A percentile compares a stretch with the other conserved stretches of the same genome.
phyloP scores from a whole-genome alignment of 2,888 invertebrate species.

The Ophonus ardosiacus region DNA sequence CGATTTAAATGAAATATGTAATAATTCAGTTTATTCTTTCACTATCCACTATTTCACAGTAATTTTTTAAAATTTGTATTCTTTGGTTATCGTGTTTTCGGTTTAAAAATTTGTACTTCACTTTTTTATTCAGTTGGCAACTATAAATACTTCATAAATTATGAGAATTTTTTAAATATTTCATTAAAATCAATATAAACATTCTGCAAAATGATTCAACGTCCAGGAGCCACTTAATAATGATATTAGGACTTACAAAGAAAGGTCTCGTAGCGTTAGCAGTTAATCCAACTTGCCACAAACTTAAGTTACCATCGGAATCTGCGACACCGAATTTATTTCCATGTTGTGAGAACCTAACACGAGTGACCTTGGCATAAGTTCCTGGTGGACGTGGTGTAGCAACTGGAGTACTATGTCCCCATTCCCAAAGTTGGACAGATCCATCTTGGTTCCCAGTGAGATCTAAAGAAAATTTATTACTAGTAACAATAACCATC shows the following conservation, averaged over 20 bases:
- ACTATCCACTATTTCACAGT: no score
- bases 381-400: slow-evolving; percentile 95
- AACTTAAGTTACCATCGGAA: slow-evolving; percentile 96
- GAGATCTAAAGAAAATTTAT: slow-evolving; percentile 80
- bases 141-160: no score
- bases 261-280: slow-evolving; percentile 88
- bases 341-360: slow-evolving; percentile 97
- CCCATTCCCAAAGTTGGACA: slow-evolving; percentile 99
- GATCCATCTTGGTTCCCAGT: slow-evolving; percentile 98
- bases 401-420: slow-evolving; percentile 93
- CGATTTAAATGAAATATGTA: no score
- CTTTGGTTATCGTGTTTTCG: no score
- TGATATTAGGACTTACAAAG: slow-evolving; percentile 83
- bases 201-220: no score
- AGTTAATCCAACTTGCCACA: slow-evolving; percentile 94
- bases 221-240: neutral
- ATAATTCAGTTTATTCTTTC: no score
- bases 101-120: no score
- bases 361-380: slow-evolving; percentile 95
- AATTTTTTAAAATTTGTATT: no score
- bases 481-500: slow-evolving; percentile 19
- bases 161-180: no score
- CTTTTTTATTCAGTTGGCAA: no score
- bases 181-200: no score
- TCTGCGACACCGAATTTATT: slow-evolving; percentile 99